Evolutionary conservation across 2,113 vertebrate species (phyloP).

Genomic region (Chionomys nivalis): DNA sequence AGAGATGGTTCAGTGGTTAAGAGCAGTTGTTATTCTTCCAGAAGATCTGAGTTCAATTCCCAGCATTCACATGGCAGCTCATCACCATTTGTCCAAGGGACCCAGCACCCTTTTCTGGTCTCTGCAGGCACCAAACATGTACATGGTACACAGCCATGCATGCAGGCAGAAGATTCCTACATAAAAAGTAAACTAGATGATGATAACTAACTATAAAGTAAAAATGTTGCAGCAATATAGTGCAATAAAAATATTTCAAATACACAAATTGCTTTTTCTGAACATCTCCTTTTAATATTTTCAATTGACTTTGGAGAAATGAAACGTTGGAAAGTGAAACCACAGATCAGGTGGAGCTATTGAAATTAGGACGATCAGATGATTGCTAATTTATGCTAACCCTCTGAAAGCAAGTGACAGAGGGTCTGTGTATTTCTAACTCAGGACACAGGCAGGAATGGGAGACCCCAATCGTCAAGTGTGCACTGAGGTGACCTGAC

Average conservation of each 20-base stretch:
- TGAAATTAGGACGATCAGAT: background rate
- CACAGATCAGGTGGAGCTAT: background rate
- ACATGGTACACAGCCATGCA: background rate
- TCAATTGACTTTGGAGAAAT: background rate
- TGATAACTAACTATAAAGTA: background rate
- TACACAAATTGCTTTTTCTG: background rate
- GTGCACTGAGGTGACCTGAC: background rate
- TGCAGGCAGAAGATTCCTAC: background rate
- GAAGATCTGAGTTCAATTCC: background rate
- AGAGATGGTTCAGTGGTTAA: background rate
- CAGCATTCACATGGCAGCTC: background rate
- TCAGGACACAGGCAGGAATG: background rate
- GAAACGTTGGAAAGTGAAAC: background rate
- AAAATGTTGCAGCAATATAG: background rate
- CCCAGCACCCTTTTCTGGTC: background rate
- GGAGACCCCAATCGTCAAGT: background rate
- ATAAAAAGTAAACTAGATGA: background rate
- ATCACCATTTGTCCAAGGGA: background rate
- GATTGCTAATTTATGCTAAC: slow-evolving; percentile 15
- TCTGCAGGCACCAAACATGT: background rate
- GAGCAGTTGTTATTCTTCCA: background rate
- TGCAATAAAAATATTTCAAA: background rate
- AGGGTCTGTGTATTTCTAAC: slow-evolving; percentile 33
- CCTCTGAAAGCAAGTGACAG: slow-evolving; percentile 36
- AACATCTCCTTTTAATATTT: background rate